Percentiles rank a stretch among this genome's conserved stretches.
phyloP scores from a whole-genome alignment of 2,113 vertebrate species.

The Corvus moneduloides region DNA sequence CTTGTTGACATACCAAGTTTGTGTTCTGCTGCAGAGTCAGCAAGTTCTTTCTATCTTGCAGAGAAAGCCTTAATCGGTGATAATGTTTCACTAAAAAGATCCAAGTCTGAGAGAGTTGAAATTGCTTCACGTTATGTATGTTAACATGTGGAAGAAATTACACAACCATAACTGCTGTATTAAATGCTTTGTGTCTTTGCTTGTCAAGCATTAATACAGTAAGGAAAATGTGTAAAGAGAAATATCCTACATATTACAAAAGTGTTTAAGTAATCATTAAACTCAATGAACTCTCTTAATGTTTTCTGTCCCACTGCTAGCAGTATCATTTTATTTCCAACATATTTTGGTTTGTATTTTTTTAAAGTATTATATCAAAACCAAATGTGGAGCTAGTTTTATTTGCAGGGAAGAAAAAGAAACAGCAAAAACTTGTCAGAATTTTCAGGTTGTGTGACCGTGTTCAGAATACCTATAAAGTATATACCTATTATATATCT shows the following conservation, averaged over 20 bases:
- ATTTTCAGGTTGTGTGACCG: background rate
- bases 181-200: constrained; percentile 38
- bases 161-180: background rate
- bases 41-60: constrained; percentile 52
- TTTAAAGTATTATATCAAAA: constrained; percentile 12
- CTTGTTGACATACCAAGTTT: constrained; percentile 37
- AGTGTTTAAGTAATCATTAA: background rate
- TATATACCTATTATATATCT: background rate
- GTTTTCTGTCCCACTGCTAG: constrained; percentile 4
- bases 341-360: background rate
- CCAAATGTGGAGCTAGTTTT: constrained; percentile 13
- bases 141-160: constrained; percentile 63
- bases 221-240: constrained; percentile 24
- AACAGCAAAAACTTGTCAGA: background rate
- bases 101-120: constrained; percentile 32
- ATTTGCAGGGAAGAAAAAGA: background rate
- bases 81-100: constrained; percentile 65
- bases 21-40: constrained; percentile 55
- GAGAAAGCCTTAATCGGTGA: constrained; percentile 59
- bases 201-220: constrained; percentile 59
- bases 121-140: constrained; percentile 42
- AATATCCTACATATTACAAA: constrained; percentile 12
- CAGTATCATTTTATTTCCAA: background rate
- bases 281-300: constrained; percentile 18
- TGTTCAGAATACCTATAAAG: background rate